Conservation (phyloP, 2,113 vertebrate genomes). For the Sebastes fasciatus region DNA sequence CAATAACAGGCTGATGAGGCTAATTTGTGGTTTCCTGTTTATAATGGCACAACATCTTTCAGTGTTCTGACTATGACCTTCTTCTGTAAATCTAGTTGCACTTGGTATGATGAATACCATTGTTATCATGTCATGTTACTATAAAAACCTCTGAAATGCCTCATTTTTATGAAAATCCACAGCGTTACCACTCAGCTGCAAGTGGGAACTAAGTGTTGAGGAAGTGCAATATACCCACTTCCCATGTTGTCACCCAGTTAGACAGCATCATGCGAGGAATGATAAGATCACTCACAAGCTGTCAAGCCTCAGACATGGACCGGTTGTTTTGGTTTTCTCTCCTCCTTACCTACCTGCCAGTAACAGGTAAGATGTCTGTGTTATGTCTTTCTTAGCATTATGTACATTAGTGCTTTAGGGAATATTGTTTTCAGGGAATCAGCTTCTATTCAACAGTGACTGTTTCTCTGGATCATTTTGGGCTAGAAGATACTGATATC, state of each 20-base stretch:
- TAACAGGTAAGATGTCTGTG: slow-evolving; percentile 52
- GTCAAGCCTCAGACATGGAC: slow-evolving; percentile 61
- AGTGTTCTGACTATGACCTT: background rate
- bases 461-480: background rate
- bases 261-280: slow-evolving; percentile 31
- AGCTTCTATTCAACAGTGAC: background rate
- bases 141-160: background rate
- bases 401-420: background rate
- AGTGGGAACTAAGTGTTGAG: slow-evolving; percentile 56
- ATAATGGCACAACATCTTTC: background rate
- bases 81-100: slow-evolving; percentile 3
- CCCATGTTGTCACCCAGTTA: slow-evolving; percentile 41
- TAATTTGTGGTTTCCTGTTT: background rate
- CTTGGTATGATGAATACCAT: background rate
- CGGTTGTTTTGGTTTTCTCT: slow-evolving; percentile 54
- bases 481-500: background rate
- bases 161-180: background rate
- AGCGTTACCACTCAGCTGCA: background rate
- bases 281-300: slow-evolving; percentile 60
- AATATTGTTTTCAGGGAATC: background rate
- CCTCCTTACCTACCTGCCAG: slow-evolving; percentile 34
- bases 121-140: background rate
- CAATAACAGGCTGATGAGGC: background rate
- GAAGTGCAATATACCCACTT: slow-evolving; percentile 58
- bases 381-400: background rate